Evolutionary conservation across 92 coral and sea anemone genomes (phyloP), one percentile per base, ranked within the genome.

Genomic region (Desmophyllum pertusum): DNA sequence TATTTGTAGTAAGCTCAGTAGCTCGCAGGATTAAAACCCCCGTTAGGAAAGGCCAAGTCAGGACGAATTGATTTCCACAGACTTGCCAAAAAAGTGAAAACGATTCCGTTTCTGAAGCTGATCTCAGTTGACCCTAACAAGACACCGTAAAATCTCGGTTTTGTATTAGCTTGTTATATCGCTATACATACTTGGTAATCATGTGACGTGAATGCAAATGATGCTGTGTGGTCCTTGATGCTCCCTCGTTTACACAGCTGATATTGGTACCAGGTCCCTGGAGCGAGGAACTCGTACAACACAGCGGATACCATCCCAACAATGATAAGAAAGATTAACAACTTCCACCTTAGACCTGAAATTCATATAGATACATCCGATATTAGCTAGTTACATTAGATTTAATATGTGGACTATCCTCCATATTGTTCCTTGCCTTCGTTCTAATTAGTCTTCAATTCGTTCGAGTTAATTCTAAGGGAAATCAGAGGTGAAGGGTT

Each of bases 281-380:
- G 99, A 3, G 92, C 95, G 10, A 88, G 88, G 0, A 94, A 75
- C 81, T 94, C 94, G 75, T 92, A 96, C 50, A 96, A 76, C 55
- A 91, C 33, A 2, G 83, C 86, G 1, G 85, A 77, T 21, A 94
- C 46, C 62, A 94, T 59, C 11, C 63, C 90, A 11, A 53, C 65
- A 11, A 94, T 76, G 50, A 90, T 31, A 35, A 90, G 69, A 15
- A 79, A 63, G 5, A 74, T 42, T 2, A 78, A 27, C 45, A 88
- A 15, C 84, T 90, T 94, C 76, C 93, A 85, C 35, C 75, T 40
- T 39, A 85, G 74, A 46, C 93, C 98, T 96, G 89, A 25, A 46
- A 59, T 59, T 27, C 65, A 59, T 1, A 59, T 25, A 59, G 35
- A 59, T 17, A 25, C 35, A 59, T 27, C 33, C 3, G 65, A 25